These are phyloP conservation scores for Bolinopsis microptera DNA, from an alignment of 37 sponge, comb jelly and placozoan species.

Conservation along the genomic window DNA sequence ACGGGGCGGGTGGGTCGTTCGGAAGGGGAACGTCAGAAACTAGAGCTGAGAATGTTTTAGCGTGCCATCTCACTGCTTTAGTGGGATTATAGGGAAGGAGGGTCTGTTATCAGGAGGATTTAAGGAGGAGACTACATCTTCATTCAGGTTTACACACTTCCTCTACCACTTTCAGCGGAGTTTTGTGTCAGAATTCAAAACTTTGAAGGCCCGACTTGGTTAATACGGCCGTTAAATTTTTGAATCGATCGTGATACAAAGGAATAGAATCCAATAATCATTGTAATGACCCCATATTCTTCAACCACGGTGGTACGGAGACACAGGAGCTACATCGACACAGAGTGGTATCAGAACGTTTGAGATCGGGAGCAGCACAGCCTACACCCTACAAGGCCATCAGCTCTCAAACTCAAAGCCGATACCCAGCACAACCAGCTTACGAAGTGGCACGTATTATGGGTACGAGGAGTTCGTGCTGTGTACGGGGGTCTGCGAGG, in stretches of 20 bases:
- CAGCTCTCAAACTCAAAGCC: background rate
- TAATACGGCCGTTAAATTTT: slow-evolving; percentile 16
- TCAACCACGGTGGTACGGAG: slow-evolving; percentile 55
- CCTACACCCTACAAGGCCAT: slow-evolving; percentile 47
- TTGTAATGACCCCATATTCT: slow-evolving; percentile 63
- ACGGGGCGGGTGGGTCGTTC: background rate
- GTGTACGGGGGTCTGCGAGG: background rate
- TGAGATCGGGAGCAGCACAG: slow-evolving; percentile 8
- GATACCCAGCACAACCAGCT: background rate
- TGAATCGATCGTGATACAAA: slow-evolving; percentile 45
- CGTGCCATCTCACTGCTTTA: slow-evolving; percentile 57
- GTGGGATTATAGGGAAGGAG: slow-evolving; percentile 51
- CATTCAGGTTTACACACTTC: slow-evolving; percentile 62
- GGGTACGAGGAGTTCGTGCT: slow-evolving; percentile 14
- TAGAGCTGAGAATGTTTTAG: slow-evolving; percentile 25
- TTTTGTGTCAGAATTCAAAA: slow-evolving; percentile 59
- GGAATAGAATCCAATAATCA: background rate
- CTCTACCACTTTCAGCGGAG: slow-evolving; percentile 18
- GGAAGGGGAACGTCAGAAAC: slow-evolving; percentile 14
- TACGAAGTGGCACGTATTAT: too few relatives aligned
- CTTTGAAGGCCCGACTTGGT: slow-evolving; percentile 40
- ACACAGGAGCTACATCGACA: slow-evolving; percentile 65
- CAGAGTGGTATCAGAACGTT: slow-evolving; percentile 61
- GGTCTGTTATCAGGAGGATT: slow-evolving; percentile 34
- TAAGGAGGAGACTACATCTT: slow-evolving; percentile 43